Conservation (phyloP, 2,888 invertebrate species). For the Dysmachus trigonus region DNA sequence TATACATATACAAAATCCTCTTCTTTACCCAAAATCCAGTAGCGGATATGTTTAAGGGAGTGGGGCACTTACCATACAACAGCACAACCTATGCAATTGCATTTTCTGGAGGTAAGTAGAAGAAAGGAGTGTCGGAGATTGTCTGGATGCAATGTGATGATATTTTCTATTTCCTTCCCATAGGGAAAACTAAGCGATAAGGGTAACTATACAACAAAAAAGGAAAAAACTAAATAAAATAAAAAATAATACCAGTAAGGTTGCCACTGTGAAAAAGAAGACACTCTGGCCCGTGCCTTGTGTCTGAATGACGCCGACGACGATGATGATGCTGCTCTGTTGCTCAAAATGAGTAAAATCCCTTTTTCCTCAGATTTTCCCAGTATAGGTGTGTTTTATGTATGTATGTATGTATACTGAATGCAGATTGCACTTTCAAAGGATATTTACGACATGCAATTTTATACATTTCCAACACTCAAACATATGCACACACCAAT, state of each 20-base stretch:
- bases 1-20: constrained; percentile 11
- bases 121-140: not conserved
- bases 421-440: constrained; percentile 27
- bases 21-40: not conserved
- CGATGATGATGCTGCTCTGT: too few species aligned
- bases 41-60: too few species aligned
- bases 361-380: not conserved
- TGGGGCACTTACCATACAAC: not conserved
- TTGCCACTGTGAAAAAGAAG: not conserved
- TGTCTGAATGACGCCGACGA: not conserved
- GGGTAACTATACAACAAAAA: too few species aligned
- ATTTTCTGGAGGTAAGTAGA: too few species aligned
- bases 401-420: constrained; percentile 22
- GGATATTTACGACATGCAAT: constrained; percentile 38
- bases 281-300: not conserved
- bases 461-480: not conserved
- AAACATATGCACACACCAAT: not conserved
- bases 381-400: too few species aligned
- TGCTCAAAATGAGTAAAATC: not conserved
- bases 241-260: not conserved
- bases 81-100: not conserved
- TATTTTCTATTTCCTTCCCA: constrained; percentile 20
- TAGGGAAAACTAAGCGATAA: not conserved
- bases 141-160: not conserved
- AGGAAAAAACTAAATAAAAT: not conserved